phyloP scores from a whole-genome alignment of 1,140 invertebrate genomes.

The Ceratoteleas bidentatus region DNA sequence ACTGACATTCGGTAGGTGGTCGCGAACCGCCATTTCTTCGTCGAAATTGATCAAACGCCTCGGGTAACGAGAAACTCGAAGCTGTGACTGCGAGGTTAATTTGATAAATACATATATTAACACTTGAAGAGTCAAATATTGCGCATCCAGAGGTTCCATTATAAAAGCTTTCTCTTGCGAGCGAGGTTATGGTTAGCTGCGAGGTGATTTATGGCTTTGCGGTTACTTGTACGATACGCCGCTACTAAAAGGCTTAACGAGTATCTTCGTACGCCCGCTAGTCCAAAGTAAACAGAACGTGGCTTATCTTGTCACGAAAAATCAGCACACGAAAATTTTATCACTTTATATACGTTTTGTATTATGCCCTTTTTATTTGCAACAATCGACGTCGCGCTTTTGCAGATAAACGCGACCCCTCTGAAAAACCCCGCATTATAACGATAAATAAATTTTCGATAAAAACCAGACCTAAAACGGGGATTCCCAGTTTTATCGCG shows the following conservation, averaged over 20 bases:
- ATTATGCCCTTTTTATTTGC: not conserved
- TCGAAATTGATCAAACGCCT: too few species aligned
- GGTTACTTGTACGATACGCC: constrained; percentile 76
- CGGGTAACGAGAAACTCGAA: not conserved
- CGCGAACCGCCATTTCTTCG: too few species aligned
- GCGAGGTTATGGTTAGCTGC: constrained; percentile 61
- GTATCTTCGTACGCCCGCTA: constrained; percentile 78
- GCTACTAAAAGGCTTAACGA: constrained; percentile 80
- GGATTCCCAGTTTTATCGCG: too few species aligned
- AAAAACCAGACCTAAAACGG: too few species aligned
- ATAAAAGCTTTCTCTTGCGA: constrained; percentile 68
- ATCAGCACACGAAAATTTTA: constrained; percentile 74
- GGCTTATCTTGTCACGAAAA: constrained; percentile 81
- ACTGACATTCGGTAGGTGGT: too few species aligned
- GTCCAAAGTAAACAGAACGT: constrained; percentile 79
- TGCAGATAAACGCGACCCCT: too few species aligned
- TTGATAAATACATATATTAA: constrained; percentile 26
- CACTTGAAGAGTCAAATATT: constrained; percentile 43
- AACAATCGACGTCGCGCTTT: not conserved
- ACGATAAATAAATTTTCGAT: too few species aligned
- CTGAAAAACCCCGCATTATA: too few species aligned
- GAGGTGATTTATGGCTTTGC: constrained; percentile 77
- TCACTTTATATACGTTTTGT: constrained; percentile 18
- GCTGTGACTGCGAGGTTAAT: not conserved
- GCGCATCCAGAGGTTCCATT: constrained; percentile 61